Percentiles rank a stretch among this genome's conserved stretches.
Conservation (phyloP, 2,113 vertebrate species). For the Leucopsar rothschildi region DNA sequence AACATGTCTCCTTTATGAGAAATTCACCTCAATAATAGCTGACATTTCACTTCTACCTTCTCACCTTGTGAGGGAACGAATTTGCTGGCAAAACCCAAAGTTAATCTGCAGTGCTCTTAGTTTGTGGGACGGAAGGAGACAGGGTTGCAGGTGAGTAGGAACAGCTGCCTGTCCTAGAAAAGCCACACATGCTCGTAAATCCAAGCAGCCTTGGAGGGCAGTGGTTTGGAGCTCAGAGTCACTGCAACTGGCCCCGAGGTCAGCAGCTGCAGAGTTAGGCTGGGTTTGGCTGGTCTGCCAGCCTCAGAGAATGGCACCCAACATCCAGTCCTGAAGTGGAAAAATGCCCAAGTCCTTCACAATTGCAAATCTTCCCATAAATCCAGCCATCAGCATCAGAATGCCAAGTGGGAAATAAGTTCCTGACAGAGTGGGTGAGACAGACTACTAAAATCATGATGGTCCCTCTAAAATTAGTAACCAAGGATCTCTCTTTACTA, state of each 20-base stretch:
- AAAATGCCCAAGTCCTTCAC: slow-evolving; percentile 13
- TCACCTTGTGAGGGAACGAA: neutral
- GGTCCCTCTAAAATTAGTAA: slow-evolving; percentile 57
- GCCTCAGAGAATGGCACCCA: neutral
- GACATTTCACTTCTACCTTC: neutral
- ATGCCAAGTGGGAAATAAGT: slow-evolving; percentile 53
- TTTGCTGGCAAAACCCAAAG: neutral
- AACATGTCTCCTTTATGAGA: accelerated
- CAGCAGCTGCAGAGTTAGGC: accelerated
- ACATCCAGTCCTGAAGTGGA: neutral
- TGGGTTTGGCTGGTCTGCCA: neutral
- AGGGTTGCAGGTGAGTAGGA: neutral
- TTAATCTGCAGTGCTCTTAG: neutral
- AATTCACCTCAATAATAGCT: neutral
- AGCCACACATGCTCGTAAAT: neutral
- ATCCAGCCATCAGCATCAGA: slow-evolving; percentile 28
- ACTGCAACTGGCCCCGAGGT: neutral
- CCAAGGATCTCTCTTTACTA: slow-evolving; percentile 20
- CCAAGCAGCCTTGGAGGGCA: neutral
- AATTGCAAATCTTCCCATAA: slow-evolving; percentile 24
- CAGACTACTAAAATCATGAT: slow-evolving; percentile 49
- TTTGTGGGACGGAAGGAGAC: neutral
- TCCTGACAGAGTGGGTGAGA: slow-evolving; percentile 26
- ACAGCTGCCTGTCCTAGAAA: neutral
- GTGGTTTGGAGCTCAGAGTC: neutral